A percentile compares a stretch with the other conserved stretches of the same genome.
Conservation (phyloP, 2,888 invertebrate genomes). For the Eupsilia transversa region DNA sequence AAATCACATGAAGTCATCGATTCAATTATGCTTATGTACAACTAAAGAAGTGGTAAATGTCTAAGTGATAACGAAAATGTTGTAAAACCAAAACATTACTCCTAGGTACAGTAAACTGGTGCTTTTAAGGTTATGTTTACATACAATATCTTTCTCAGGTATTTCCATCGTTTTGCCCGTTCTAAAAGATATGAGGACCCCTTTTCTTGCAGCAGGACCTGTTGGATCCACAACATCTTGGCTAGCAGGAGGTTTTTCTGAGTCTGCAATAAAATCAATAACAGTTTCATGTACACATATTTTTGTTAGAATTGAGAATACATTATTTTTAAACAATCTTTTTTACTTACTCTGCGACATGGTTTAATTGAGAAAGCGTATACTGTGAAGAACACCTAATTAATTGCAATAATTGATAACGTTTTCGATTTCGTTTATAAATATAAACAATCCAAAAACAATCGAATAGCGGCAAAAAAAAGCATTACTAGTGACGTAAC, state of each 20-base stretch:
- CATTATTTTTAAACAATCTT: background rate
- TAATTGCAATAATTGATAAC: background rate
- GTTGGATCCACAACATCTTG: conserved; percentile 92
- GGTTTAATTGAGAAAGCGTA: conserved; percentile 22
- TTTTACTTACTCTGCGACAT: conserved; percentile 84
- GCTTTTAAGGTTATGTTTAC: conserved; percentile 81
- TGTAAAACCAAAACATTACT: background rate
- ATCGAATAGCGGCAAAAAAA: background rate
- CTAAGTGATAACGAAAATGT: background rate
- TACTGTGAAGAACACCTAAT: background rate
- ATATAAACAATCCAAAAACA: conserved; percentile 18
- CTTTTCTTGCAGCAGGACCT: conserved; percentile 95
- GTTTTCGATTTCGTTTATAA: background rate
- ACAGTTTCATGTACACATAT: background rate
- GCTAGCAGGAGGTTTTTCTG: conserved; percentile 82
- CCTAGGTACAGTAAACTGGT: background rate
- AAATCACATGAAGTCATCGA: background rate
- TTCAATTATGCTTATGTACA: background rate
- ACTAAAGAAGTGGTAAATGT: background rate
- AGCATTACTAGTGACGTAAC: background rate
- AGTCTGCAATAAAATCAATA: conserved; percentile 76
- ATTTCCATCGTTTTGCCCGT: conserved; percentile 96
- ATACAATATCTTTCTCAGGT: conserved; percentile 96
- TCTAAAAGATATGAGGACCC: conserved; percentile 95
- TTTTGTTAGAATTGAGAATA: background rate